Evolutionary conservation across 2,797 vertebrate species (phyloP).

Genomic region (Galaxias olidus): DNA sequence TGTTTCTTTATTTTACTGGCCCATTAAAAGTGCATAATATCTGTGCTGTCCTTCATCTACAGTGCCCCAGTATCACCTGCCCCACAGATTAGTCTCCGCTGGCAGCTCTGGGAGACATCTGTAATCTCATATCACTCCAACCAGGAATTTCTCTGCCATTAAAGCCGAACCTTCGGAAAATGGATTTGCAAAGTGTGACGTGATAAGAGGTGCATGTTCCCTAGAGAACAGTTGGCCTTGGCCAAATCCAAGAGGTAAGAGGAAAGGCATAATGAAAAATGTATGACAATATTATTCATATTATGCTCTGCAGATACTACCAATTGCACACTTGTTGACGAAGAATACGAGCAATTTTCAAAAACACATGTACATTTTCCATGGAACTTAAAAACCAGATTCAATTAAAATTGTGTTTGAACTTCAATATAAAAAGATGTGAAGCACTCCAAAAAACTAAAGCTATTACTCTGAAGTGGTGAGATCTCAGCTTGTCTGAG

Average conservation of each 20-base stretch:
- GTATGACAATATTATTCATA: slow-evolving; percentile 25
- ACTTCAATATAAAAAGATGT: too few species aligned
- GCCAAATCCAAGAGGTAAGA: background rate
- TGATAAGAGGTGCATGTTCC: slow-evolving; percentile 64
- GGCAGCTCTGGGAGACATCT: slow-evolving; percentile 69
- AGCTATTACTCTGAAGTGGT: too few species aligned
- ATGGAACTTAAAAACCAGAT: too few species aligned
- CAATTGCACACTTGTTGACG: slow-evolving; percentile 24
- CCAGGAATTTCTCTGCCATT: slow-evolving; percentile 61
- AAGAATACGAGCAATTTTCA: background rate
- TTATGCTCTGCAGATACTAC: slow-evolving; percentile 17
- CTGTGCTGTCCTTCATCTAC: slow-evolving; percentile 57
- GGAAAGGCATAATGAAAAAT: slow-evolving; percentile 31
- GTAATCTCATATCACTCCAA: slow-evolving; percentile 68
- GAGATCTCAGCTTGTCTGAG: too few species aligned
- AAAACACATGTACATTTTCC: too few species aligned
- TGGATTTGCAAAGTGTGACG: slow-evolving; percentile 65
- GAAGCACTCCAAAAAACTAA: too few species aligned
- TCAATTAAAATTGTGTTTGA: too few species aligned
- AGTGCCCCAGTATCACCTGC: slow-evolving; percentile 35
- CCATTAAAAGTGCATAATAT: slow-evolving; percentile 60
- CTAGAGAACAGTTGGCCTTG: slow-evolving; percentile 40
- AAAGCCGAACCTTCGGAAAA: slow-evolving; percentile 75
- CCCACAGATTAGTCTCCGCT: slow-evolving; percentile 70
- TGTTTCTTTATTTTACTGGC: slow-evolving; percentile 47